Evolutionary conservation across 2,888 invertebrate genomes (phyloP), one percentile per base, ranked within the genome.

Genomic region (Acleris laterana): DNA sequence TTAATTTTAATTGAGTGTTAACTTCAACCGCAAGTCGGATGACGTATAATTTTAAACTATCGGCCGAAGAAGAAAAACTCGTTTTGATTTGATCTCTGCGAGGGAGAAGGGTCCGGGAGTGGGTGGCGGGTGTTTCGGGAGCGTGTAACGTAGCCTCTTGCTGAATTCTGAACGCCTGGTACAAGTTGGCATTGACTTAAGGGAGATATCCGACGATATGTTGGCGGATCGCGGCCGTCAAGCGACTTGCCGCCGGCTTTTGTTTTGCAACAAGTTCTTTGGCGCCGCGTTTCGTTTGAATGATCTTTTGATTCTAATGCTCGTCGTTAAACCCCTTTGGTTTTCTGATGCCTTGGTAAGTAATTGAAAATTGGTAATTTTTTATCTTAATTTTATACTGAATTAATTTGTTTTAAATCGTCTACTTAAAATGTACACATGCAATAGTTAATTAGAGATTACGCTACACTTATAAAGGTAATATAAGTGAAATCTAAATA

Each of bases 181-280:
- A 88, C 83, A 84, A 90, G 86, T 93, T 93, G 93, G 93, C 93
- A 93, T 93, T 93, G 93, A 92, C 87, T 91, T 84, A 83, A 81
- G 81, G 82, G 81, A 87, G 85, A 78, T 77, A 79, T 80, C 76
- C 71, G 75, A 76, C 80, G 83, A 83, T 79, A 81, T 80, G 79
- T 78, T 75, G 78, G 68, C 69, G 76, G 79, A 79, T 80, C 75
- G 72, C 65, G 32, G 20, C 4, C 20, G 32, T 67, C 67, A 46
- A 28, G 32, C 60, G 44, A 61, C 57, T 57, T 57, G 57, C 66
- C 66, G 66, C 46, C 66, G 61, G 61, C 57, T 46, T 57, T 62
- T 62, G 62, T 66, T 62, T 57, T 48, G 52, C 62, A 66, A 62
- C 62, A 61, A 57, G 62, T 66, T 61, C 46, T 65, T 53, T 19